A percentile compares a stretch with the other conserved stretches of the same genome.
Evolutionary conservation across 2,888 invertebrate species (phyloP).

Genomic region (Pegoplata infirma): DNA sequence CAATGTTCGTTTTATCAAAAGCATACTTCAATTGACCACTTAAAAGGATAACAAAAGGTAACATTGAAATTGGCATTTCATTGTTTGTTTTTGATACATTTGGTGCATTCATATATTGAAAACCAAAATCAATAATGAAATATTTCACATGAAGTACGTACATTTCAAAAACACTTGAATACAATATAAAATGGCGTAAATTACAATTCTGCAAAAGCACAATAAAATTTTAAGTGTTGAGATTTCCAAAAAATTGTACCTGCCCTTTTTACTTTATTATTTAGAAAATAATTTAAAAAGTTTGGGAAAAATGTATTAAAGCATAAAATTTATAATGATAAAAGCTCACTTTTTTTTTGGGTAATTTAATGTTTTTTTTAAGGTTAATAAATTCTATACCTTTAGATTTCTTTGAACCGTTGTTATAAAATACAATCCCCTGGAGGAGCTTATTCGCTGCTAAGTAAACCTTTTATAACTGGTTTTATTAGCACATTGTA

Average conservation of each 20-base stretch:
- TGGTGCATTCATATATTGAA: neutral
- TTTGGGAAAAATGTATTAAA: neutral
- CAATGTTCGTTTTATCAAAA: slow-evolving; percentile 16
- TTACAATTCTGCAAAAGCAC: neutral
- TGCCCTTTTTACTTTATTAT: neutral
- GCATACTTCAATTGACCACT: slow-evolving; percentile 32
- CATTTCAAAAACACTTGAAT: neutral
- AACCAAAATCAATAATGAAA: slow-evolving; percentile 39
- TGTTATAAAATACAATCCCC: neutral
- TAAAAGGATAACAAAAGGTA: slow-evolving; percentile 45
- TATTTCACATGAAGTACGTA: neutral
- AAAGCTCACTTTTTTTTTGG: neutral
- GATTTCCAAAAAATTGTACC: neutral
- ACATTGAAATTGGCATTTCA: slow-evolving; percentile 7
- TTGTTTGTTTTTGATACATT: neutral
- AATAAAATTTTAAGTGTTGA: neutral
- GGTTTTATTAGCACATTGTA: slow-evolving; percentile 15
- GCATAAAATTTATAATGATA: slow-evolving; percentile 34
- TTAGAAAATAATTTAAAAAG: neutral
- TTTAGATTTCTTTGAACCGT: neutral
- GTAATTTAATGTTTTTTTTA: neutral
- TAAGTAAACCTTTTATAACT: neutral
- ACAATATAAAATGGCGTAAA: neutral
- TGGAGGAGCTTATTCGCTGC: neutral
- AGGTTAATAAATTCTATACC: slow-evolving; percentile 10